Conservation (phyloP, 2,113 vertebrate species). For the Pungitius pungitius region DNA sequence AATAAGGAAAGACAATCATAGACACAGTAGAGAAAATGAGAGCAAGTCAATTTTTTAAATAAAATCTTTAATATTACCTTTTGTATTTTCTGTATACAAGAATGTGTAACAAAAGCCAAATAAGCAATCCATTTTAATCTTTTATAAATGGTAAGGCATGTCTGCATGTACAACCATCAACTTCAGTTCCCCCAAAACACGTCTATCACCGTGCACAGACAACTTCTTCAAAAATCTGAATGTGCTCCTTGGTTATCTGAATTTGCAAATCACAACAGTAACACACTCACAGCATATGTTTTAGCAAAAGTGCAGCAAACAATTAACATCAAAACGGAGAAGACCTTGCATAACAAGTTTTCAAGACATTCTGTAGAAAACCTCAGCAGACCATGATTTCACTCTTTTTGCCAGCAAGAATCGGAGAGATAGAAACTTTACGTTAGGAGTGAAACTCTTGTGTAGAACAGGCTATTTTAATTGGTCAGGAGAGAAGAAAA, state of each 20-base stretch:
- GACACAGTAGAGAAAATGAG: slow-evolving; percentile 15
- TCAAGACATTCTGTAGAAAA: slow-evolving; percentile 55
- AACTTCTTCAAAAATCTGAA: slow-evolving; percentile 50
- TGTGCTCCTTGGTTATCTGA: slow-evolving; percentile 63
- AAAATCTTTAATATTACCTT: slow-evolving; percentile 81
- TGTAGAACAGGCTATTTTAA: slow-evolving; percentile 29
- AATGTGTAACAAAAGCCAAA: slow-evolving; percentile 85
- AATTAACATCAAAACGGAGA: slow-evolving; percentile 66
- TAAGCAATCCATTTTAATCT: slow-evolving; percentile 80
- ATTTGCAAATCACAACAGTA: slow-evolving; percentile 68
- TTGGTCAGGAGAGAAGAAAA: slow-evolving; percentile 35
- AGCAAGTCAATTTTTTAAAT: slow-evolving; percentile 57
- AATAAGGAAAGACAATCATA: not conserved
- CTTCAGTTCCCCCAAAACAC: slow-evolving; percentile 61
- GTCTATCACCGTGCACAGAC: slow-evolving; percentile 67
- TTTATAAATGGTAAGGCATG: slow-evolving; percentile 84
- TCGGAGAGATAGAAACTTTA: slow-evolving; percentile 22
- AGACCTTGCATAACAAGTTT: slow-evolving; percentile 69
- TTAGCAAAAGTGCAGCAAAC: slow-evolving; percentile 75
- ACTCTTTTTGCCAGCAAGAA: slow-evolving; percentile 18
- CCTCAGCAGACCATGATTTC: slow-evolving; percentile 6
- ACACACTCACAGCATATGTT: slow-evolving; percentile 70
- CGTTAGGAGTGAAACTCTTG: slow-evolving; percentile 26
- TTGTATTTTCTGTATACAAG: slow-evolving; percentile 82
- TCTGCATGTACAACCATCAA: slow-evolving; percentile 76